A percentile compares a stretch with the other conserved stretches of the same genome.
Evolutionary conservation across 92 coral and sea anemone genomes (phyloP).

Genomic region (Bergia puertoricense): DNA sequence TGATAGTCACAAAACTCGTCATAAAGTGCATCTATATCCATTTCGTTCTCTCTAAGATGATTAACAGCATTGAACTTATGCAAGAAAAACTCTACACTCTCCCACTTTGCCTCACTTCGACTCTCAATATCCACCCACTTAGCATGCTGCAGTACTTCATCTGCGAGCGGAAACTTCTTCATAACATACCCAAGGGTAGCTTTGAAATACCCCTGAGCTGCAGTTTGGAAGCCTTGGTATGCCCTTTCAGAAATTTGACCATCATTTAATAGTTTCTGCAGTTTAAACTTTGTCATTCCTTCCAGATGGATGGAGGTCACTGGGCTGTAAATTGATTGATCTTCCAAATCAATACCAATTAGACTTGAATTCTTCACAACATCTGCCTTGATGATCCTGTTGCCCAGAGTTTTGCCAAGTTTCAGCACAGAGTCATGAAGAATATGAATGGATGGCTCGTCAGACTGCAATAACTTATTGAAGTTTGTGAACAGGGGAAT

Average conservation of each 20-base stretch:
- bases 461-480: slow-evolving; percentile 38
- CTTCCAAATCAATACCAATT: background rate
- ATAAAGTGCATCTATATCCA: slow-evolving; percentile 44
- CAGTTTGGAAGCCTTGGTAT: background rate
- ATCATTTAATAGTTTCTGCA: slow-evolving; percentile 30
- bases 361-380: slow-evolving; percentile 5
- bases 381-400: slow-evolving; percentile 21
- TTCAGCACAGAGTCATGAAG: background rate
- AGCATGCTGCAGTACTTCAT: slow-evolving; percentile 47
- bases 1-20: slow-evolving; percentile 64
- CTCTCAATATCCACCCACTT: slow-evolving; percentile 26
- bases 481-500: slow-evolving; percentile 41
- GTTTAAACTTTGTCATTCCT: slow-evolving; percentile 38
- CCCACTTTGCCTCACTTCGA: slow-evolving; percentile 51
- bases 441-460: slow-evolving; percentile 33
- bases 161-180: slow-evolving; percentile 26
- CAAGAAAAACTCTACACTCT: slow-evolving; percentile 51
- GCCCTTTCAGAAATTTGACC: slow-evolving; percentile 16
- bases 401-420: slow-evolving; percentile 36
- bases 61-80: slow-evolving; percentile 40
- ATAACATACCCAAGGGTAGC: slow-evolving; percentile 23
- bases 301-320: slow-evolving; percentile 35
- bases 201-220: slow-evolving; percentile 43
- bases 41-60: slow-evolving; percentile 21
- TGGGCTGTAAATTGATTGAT: background rate